These are phyloP conservation scores for Solen grandis DNA, from an alignment of 1,140 invertebrate species.

Conservation along the genomic window DNA sequence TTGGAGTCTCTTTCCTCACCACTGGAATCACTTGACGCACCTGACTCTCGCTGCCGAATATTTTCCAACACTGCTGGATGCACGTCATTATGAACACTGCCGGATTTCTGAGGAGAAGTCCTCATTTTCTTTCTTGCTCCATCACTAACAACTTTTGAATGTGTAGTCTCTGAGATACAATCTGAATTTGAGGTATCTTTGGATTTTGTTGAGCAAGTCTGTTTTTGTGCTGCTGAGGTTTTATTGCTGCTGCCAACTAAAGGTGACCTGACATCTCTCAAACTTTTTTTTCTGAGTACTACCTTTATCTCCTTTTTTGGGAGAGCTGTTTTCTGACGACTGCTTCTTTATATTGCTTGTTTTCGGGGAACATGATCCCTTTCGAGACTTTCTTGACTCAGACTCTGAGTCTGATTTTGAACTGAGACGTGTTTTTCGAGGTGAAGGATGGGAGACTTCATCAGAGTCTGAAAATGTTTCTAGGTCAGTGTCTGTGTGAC, in stretches of 20 bases:
- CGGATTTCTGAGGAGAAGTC: constrained; percentile 29
- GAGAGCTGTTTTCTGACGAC: constrained; percentile 4
- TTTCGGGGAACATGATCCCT: constrained; percentile 37
- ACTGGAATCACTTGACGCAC: neutral
- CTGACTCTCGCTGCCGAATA: constrained; percentile 26
- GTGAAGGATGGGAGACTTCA: neutral
- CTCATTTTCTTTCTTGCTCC: neutral
- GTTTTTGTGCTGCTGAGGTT: constrained; percentile 9
- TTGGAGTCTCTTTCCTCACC: neutral
- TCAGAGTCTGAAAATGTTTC: constrained; percentile 80
- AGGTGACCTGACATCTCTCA: neutral
- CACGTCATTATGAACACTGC: constrained; percentile 47
- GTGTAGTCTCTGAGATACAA: no score
- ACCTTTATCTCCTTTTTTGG: constrained; percentile 6
- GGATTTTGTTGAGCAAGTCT: constrained; percentile 5
- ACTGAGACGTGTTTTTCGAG: neutral
- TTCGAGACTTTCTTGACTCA: no score
- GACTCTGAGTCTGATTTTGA: no score
- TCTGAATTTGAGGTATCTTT: neutral
- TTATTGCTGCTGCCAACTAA: no score
- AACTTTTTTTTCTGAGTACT: neutral
- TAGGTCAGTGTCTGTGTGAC: constrained; percentile 71
- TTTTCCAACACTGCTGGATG: constrained; percentile 50
- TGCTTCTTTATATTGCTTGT: no score
- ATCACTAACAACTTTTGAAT: no score